Evolutionary conservation across 2,113 vertebrate species (phyloP).

Genomic region (Sinocyclocheilus maitianheensis): DNA sequence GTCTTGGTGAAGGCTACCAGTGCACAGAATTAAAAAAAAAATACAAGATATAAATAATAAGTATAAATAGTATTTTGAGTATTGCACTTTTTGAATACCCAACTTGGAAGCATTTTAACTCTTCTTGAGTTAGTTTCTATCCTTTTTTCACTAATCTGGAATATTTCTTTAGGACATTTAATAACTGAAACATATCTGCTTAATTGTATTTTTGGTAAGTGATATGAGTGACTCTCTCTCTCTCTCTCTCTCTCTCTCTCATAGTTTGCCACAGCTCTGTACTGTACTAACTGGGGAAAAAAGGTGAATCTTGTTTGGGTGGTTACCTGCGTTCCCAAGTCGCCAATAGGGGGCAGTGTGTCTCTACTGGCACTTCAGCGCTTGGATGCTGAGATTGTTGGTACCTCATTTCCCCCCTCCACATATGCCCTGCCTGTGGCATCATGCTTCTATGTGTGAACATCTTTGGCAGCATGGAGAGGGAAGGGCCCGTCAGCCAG

Average conservation of each 20-base stretch:
- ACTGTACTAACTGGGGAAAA: background rate
- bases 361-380: slow-evolving; percentile 20
- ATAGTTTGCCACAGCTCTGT: background rate
- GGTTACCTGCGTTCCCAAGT: background rate
- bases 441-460: slow-evolving; percentile 42
- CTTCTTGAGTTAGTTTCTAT: background rate
- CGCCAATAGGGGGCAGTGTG: slow-evolving; percentile 54
- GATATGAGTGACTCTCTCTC: background rate
- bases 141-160: background rate
- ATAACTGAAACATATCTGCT: background rate
- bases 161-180: background rate
- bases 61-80: background rate
- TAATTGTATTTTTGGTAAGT: background rate
- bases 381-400: slow-evolving; percentile 24
- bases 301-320: background rate
- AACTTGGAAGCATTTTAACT: background rate
- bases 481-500: slow-evolving; percentile 33
- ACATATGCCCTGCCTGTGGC: slow-evolving; percentile 39
- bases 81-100: background rate
- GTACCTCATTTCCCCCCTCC: slow-evolving; percentile 22
- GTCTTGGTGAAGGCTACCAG: too few species aligned
- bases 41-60: background rate
- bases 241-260: too few species aligned
- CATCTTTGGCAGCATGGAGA: slow-evolving; percentile 39
- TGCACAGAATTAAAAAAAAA: too few species aligned